These are phyloP conservation scores for Orchestia grillus DNA, from an alignment of 1,140 invertebrate species.

Conservation along the genomic window DNA sequence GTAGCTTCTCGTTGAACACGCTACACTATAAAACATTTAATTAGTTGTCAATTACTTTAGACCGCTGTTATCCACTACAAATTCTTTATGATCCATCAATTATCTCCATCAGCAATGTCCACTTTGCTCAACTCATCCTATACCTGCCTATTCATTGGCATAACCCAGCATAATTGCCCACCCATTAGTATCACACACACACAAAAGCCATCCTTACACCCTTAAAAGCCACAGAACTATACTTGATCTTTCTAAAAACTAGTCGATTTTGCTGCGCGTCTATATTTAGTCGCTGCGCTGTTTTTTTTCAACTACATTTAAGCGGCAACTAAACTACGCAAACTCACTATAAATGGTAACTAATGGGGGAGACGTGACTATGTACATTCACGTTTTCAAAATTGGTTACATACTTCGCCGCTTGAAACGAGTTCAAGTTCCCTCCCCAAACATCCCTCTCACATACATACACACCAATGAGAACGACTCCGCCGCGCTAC, in stretches of 20 bases:
- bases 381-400: background rate
- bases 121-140: background rate
- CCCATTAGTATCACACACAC: background rate
- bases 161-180: background rate
- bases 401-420: background rate
- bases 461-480: background rate
- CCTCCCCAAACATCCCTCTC: background rate
- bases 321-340: too few species aligned
- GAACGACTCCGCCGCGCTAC: too few species aligned
- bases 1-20: background rate
- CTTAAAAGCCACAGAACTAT: too few species aligned
- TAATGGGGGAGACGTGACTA: background rate
- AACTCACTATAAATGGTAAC: background rate
- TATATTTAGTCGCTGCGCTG: too few species aligned
- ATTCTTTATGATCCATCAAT: background rate
- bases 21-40: background rate
- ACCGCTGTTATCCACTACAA: background rate
- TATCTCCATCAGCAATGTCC: background rate
- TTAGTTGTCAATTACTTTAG: background rate
- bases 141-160: background rate
- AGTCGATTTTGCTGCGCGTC: too few species aligned
- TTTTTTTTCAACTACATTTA: too few species aligned
- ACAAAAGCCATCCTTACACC: too few species aligned
- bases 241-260: too few species aligned
- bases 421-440: background rate